Evolutionary conservation across 2,113 vertebrate species (phyloP).

Genomic region (Butorides virescens): DNA sequence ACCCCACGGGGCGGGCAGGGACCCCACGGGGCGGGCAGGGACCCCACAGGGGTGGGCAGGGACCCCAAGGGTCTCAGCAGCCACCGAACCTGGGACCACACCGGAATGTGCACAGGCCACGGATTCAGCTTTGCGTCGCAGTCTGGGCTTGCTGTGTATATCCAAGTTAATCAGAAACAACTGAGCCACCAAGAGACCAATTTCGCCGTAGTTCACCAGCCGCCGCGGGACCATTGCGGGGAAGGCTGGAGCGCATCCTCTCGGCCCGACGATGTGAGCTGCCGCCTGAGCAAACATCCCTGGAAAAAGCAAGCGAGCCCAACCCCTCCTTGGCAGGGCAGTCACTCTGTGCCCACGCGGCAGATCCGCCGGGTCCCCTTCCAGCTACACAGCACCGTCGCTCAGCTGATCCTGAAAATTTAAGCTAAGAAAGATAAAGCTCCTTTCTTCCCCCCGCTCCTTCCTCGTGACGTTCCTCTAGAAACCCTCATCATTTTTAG

Average conservation of each 20-base stretch:
- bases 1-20: too few relatives aligned
- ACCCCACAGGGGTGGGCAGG: neutral
- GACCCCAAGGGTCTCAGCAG: neutral
- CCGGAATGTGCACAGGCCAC: neutral
- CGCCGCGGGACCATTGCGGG: neutral
- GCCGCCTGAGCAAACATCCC: neutral
- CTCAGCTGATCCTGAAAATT: neutral
- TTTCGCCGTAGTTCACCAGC: neutral
- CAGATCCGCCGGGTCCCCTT: neutral
- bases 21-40: neutral
- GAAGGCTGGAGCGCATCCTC: neutral
- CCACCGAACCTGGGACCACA: neutral
- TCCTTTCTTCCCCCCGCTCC: neutral
- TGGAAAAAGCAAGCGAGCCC: neutral
- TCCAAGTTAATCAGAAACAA: slow-evolving; percentile 45
- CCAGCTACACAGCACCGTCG: neutral
- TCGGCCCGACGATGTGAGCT: neutral
- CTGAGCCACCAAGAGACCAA: neutral
- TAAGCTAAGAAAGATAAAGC: neutral
- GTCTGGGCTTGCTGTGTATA: neutral
- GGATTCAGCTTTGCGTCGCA: neutral
- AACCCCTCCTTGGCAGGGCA: neutral
- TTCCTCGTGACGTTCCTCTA: neutral
- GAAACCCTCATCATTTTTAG: neutral
- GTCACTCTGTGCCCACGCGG: neutral